phyloP scores from a whole-genome alignment of 2,888 invertebrate species.

The Drepana falcataria region DNA sequence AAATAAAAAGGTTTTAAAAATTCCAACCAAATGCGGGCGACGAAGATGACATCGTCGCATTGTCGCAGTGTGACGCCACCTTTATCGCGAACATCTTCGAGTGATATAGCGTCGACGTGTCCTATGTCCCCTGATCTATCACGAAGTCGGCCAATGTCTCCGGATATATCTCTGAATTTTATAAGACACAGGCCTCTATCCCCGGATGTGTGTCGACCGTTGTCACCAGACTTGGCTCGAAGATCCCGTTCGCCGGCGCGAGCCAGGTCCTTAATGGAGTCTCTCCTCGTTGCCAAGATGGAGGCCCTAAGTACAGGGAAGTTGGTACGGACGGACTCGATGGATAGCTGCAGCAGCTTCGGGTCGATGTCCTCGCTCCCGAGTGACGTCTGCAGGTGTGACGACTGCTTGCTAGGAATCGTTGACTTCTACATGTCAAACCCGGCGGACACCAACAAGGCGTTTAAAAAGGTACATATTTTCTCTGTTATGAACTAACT shows the following conservation, averaged over 20 bases:
- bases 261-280: constrained; percentile 89
- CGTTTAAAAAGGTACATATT: constrained; percentile 80
- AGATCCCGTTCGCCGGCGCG: constrained; percentile 75
- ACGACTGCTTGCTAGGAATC: constrained; percentile 90
- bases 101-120: constrained; percentile 43
- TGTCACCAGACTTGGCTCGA: constrained; percentile 68
- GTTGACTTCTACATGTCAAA: constrained; percentile 84
- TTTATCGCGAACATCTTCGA: constrained; percentile 66
- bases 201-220: constrained; percentile 55
- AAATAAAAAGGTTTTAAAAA: constrained; percentile 14
- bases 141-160: constrained; percentile 56
- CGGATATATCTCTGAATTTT: constrained; percentile 56
- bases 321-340: constrained; percentile 85
- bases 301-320: constrained; percentile 81
- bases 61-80: constrained; percentile 74
- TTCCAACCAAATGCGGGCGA: constrained; percentile 55
- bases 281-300: constrained; percentile 88
- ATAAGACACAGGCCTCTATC: constrained; percentile 55
- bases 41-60: constrained; percentile 75
- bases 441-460: constrained; percentile 71
- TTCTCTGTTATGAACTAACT: background rate
- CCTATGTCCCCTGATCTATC: constrained; percentile 59
- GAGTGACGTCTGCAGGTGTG: constrained; percentile 89
- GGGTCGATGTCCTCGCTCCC: constrained; percentile 83
- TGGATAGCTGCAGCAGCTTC: constrained; percentile 86